Evolutionary conservation across 1,140 invertebrate species (phyloP).

Genomic region (Drosophila nikananu): DNA sequence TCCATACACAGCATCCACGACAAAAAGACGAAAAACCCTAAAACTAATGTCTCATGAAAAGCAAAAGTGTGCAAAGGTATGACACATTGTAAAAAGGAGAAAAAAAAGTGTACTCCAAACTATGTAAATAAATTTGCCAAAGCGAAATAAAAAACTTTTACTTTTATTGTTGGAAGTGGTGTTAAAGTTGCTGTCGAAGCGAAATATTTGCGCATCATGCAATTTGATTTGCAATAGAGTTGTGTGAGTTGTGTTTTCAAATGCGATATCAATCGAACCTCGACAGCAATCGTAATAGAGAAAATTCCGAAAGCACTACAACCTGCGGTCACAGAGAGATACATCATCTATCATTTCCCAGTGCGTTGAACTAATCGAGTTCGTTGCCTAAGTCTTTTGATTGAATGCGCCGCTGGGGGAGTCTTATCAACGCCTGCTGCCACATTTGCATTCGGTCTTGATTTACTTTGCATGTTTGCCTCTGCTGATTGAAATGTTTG

Average conservation of each 20-base stretch:
- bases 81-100: conserved; percentile 62
- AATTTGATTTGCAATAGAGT: conserved; percentile 72
- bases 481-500: conserved; percentile 53
- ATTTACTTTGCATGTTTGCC: conserved; percentile 50
- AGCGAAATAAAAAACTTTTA: conserved; percentile 72
- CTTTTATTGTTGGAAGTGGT: conserved; percentile 54
- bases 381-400: conserved; percentile 75
- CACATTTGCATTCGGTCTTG: conserved; percentile 19
- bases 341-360: conserved; percentile 6
- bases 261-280: conserved; percentile 50
- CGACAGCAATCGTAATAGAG: conserved; percentile 26
- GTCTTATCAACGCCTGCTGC: conserved; percentile 35
- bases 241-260: conserved; percentile 55
- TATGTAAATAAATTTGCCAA: conserved; percentile 67
- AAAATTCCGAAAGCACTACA: conserved; percentile 29
- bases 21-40: conserved; percentile 25
- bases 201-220: conserved; percentile 78
- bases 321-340: conserved; percentile 9
- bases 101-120: conserved; percentile 42
- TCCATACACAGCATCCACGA: conserved; percentile 34
- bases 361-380: conserved; percentile 69
- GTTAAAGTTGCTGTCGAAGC: conserved; percentile 35
- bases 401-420: conserved; percentile 31
- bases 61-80: conserved; percentile 72
- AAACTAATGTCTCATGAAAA: conserved; percentile 71